Evolutionary conservation across 37 sponge, comb jelly and placozoan species (phyloP).

Genomic region (Oscarella lobularis): DNA sequence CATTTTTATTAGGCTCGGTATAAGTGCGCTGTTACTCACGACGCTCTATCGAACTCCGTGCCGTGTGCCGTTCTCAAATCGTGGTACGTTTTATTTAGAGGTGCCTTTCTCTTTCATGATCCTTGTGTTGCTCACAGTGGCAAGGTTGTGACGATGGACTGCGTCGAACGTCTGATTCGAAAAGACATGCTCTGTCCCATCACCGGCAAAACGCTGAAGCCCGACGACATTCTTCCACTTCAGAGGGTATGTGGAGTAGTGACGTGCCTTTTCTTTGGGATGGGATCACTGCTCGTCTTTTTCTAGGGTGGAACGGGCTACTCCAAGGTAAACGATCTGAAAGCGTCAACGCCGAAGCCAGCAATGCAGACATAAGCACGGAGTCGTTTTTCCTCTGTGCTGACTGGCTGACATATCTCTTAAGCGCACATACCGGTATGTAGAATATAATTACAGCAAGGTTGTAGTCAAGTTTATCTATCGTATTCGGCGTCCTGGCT

Average conservation of each 20-base stretch:
- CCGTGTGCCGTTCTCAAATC: slow-evolving; percentile 69
- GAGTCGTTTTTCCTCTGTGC: not conserved
- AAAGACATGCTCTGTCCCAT: slow-evolving; percentile 79
- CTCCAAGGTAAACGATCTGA: not conserved
- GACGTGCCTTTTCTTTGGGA: not conserved
- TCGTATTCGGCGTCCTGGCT: too few species aligned
- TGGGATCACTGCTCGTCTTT: not conserved
- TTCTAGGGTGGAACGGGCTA: not conserved
- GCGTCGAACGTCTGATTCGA: slow-evolving; percentile 71
- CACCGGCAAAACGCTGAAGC: slow-evolving; percentile 64
- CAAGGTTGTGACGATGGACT: slow-evolving; percentile 80
- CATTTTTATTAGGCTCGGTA: slow-evolving; percentile 31
- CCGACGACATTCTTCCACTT: slow-evolving; percentile 67
- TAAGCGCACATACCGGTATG: too few species aligned
- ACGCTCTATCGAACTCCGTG: slow-evolving; percentile 68
- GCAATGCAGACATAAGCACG: not conserved
- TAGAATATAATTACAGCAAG: too few species aligned
- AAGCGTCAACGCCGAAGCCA: not conserved
- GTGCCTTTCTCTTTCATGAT: not conserved
- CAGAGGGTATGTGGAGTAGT: slow-evolving; percentile 34
- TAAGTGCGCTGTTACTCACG: slow-evolving; percentile 84
- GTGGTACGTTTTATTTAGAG: slow-evolving; percentile 35
- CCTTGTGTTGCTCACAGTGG: slow-evolving; percentile 36
- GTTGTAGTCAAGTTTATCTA: too few species aligned
- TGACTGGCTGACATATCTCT: too few species aligned